Evolutionary conservation across 2,113 vertebrate species (phyloP).

Genomic region (mouse (Mus musculus)): DNA sequence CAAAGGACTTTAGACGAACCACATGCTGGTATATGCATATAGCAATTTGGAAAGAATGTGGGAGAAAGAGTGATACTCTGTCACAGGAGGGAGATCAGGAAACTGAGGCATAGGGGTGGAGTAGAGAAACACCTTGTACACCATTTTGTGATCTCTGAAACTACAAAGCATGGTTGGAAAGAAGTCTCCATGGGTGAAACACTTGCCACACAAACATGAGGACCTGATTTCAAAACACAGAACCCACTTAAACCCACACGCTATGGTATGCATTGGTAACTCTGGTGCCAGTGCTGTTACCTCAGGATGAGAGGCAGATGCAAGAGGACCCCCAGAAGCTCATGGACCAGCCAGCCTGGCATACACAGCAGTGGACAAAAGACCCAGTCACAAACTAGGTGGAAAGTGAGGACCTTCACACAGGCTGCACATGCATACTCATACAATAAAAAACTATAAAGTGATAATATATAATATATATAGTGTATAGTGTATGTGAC

Average conservation of each 20-base stretch:
- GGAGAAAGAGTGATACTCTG: background rate
- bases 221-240: background rate
- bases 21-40: rapidly evolving
- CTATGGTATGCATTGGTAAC: background rate
- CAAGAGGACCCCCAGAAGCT: background rate
- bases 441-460: background rate
- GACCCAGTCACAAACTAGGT: background rate
- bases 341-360: background rate
- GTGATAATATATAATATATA: background rate
- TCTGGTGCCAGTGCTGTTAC: background rate
- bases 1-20: background rate
- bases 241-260: background rate
- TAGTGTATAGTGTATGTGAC: background rate
- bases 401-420: too few species aligned
- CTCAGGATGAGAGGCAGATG: background rate
- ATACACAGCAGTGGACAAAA: background rate
- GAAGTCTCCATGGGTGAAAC: background rate
- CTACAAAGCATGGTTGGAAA: background rate
- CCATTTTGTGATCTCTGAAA: background rate
- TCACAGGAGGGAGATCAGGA: background rate
- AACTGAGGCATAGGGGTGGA: background rate
- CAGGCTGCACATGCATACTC: background rate
- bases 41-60: background rate
- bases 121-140: background rate
- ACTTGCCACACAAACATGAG: background rate